Base-by-base conservation (phyloP, 2,113 vertebrate species). In the Onychostruthus taczanowskii region DNA sequence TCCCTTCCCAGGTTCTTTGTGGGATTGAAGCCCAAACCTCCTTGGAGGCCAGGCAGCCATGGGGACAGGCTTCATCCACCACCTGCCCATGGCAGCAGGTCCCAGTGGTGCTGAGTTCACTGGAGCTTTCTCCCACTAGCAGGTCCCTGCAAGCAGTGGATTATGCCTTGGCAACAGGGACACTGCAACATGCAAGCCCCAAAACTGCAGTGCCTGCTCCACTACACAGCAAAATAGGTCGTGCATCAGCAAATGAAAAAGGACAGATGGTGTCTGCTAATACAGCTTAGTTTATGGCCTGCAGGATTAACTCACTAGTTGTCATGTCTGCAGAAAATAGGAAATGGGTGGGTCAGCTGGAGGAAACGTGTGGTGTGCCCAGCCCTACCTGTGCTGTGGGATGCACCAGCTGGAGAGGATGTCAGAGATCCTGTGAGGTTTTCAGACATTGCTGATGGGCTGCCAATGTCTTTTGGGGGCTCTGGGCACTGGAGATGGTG, bases 191-290 rank as follows among this genome's bases (percentile, higher is more conserved):
- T 47, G 49, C 72, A 53, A 92, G 53, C 73, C 85, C 84, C 7
- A 1, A 94, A 93, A 93, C 80, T 33, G 83, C 92, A 89, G 70
- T 0, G 66, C 92, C 86, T 82, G 85, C 95, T 96, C 90, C 47
- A 28, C 86, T 80, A 82, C 81, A 49, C 83, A 84, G 80, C 90
- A 77, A 97, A 95, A 93, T 94, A 95, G 95, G 95, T 96, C 83
- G 88, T 95, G 93, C 95, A 96, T 97, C 96, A 96, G 94, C 91
- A 97, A 96, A 96, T 93, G 94, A 90, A 95, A 96, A 94, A 95
- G 91, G 96, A 94, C 96, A 97, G 96, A 96, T 96, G 96, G 96
- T 96, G 96, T 77, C 95, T 96, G 94, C 91, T 97, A 96, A 96
- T 95, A 94, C 96, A 89, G 93, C 94, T 95, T 95, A 95, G 89